Evolutionary conservation across 2,888 invertebrate species (phyloP), one percentile per base, ranked within the genome.

Genomic region (Pyralis farinalis): DNA sequence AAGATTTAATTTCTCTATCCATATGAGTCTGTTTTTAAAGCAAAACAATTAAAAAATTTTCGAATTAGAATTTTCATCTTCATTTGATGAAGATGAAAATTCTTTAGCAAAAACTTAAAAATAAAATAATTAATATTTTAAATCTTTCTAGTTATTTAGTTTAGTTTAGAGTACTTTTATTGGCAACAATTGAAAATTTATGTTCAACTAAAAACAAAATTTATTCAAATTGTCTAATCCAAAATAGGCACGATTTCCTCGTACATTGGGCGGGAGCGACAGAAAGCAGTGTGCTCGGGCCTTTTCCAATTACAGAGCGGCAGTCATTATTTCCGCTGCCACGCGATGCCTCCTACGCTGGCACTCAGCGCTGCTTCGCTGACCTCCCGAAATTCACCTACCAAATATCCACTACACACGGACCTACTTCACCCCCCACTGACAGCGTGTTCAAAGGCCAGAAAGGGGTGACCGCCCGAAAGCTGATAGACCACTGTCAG

Each of bases 291-390:
- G 69, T 70, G 70, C 71, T 66, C 63, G 63, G 58, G 60, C 63
- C 73, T 73, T 69, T 77, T 78, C 83, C 85, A 85, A 84, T 85
- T 86, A 85, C 76, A 64, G 80, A 80, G 71, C 81, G 83, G 82
- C 67, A 79, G 80, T 82, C 81, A 83, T 83, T 83, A 85, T 84
- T 83, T 84, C 84, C 84, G 81, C 68, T 65, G 76, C 71, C 64
- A 67, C 64, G 71, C 71, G 71, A 73, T 75, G 72, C 76, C 71
- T 71, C 53, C 72, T 67, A 63, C 63, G 62, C 55, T 63, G 55
- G 62, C 61, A 58, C 64, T 71, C 69, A 49, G 58, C 58, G 49
- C 57, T 73, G 73, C 71, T 70, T 71, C 65, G 68, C 72, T 79
- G 73, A 77, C 74, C 80, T 67, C 71, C 70, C 73, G 58, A 80